Conservation (phyloP, 2,113 vertebrate genomes). For the Gobiocypris rarus region DNA sequence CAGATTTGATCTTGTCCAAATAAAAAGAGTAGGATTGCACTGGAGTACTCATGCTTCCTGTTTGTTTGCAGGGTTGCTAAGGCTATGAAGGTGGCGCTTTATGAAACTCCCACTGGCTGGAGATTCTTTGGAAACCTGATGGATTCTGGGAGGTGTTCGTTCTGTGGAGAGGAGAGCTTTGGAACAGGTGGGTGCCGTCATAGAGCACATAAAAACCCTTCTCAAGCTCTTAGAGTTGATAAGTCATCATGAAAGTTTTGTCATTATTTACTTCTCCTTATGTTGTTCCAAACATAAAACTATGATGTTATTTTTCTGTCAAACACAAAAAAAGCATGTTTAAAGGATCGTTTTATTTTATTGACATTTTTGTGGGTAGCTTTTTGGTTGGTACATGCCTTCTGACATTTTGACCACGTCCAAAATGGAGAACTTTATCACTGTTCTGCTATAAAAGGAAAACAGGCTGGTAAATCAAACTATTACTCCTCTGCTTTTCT, state of each 20-base stretch:
- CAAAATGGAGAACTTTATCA: constrained; percentile 54
- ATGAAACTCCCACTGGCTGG: constrained; percentile 96
- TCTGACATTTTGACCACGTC: not conserved
- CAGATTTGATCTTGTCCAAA: not conserved
- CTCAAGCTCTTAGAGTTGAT: not conserved
- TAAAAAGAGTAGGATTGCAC: not conserved
- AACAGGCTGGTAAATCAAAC: constrained; percentile 70
- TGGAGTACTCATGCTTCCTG: constrained; percentile 21
- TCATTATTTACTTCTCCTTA: not conserved
- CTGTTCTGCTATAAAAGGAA: constrained; percentile 95
- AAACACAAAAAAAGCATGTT: not conserved
- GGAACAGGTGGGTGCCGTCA: constrained; percentile 84
- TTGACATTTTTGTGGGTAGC: not conserved
- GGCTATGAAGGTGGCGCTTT: constrained; percentile 93
- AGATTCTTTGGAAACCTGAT: constrained; percentile 97
- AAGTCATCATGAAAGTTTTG: constrained; percentile 2
- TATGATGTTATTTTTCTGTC: not conserved
- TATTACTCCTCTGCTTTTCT: constrained; percentile 56
- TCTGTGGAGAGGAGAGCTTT: constrained; percentile 98
- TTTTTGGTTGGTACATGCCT: not conserved
- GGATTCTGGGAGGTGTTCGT: constrained; percentile 95
- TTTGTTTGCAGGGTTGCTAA: constrained; percentile 90
- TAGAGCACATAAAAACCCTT: not conserved
- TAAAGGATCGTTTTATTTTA: not conserved
- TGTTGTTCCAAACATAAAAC: not conserved